A percentile compares a stretch with the other conserved stretches of the same genome.
Conservation (phyloP, 2,888 invertebrate species). For the Sinelater perroti region DNA sequence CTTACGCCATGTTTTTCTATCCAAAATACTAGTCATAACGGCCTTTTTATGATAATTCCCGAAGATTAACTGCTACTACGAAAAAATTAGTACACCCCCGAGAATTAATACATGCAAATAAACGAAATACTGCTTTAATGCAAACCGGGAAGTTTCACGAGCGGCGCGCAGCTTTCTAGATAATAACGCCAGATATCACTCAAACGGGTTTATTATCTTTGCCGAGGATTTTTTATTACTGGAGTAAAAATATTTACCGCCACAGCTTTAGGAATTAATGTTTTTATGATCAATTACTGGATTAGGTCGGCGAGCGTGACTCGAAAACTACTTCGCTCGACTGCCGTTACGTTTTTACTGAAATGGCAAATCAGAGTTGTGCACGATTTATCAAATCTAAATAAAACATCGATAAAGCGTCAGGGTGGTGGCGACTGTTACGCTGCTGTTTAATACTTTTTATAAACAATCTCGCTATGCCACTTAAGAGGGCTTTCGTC, state of each 20-base stretch:
- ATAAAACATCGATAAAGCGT: constrained; percentile 24
- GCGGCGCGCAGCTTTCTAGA: constrained; percentile 13
- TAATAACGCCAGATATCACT: constrained; percentile 15
- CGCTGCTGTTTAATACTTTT: constrained; percentile 26
- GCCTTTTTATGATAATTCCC: constrained; percentile 5
- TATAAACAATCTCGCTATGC: constrained; percentile 27
- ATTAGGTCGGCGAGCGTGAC: constrained; percentile 14
- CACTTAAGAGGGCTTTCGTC: constrained; percentile 31
- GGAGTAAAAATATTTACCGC: constrained; percentile 22
- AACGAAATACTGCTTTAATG: constrained; percentile 5
- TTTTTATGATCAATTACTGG: constrained; percentile 24
- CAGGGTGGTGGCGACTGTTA: constrained; percentile 20
- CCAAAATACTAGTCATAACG: not conserved
- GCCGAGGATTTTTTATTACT: constrained; percentile 13
- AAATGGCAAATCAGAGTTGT: not conserved
- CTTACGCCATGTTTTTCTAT: not conserved
- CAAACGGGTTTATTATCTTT: constrained; percentile 14
- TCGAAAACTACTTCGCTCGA: constrained; percentile 8
- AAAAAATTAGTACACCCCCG: not conserved
- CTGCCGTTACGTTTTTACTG: not conserved
- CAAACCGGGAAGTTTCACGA: constrained; percentile 6
- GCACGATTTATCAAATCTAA: not conserved
- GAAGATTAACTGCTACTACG: constrained; percentile 1
- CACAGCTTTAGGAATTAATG: constrained; percentile 19
- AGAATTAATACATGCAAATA: constrained; percentile 5